Conservation (phyloP, 2,797 vertebrate species). For the Vipera ursinii region DNA sequence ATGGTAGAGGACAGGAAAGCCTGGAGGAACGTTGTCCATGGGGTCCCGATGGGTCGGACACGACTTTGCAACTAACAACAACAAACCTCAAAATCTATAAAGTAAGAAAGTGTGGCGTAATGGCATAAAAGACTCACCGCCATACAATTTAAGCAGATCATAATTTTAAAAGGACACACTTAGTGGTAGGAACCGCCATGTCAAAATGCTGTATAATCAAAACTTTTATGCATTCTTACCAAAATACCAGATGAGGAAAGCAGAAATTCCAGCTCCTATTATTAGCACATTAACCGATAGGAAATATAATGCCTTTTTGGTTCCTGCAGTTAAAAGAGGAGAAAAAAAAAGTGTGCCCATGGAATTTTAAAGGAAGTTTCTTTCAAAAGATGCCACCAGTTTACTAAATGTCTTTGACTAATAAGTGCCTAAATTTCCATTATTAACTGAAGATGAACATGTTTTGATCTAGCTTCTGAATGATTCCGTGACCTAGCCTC, state of each 20-base stretch:
- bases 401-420: neutral
- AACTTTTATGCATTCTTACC: conserved; percentile 70
- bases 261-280: conserved; percentile 59
- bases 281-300: conserved; percentile 63
- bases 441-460: neutral
- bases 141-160: neutral
- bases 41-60: no score
- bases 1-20: no score
- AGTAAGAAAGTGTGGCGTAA: neutral
- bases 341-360: neutral
- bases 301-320: conserved; percentile 65
- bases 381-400: neutral
- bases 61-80: no score
- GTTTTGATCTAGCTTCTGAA: neutral
- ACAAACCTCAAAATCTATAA: neutral
- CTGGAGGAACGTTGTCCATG: no score
- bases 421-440: neutral
- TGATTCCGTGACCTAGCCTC: neutral
- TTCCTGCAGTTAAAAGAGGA: conserved; percentile 60
- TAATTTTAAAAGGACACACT: neutral
- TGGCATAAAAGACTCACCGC: neutral
- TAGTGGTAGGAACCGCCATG: neutral
- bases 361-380: neutral
- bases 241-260: conserved; percentile 78
- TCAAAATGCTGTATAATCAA: conserved; percentile 1